These are phyloP conservation scores for Clarias macrocephalus DNA, from an alignment of 2,113 vertebrate genomes.

Conservation along the genomic window DNA sequence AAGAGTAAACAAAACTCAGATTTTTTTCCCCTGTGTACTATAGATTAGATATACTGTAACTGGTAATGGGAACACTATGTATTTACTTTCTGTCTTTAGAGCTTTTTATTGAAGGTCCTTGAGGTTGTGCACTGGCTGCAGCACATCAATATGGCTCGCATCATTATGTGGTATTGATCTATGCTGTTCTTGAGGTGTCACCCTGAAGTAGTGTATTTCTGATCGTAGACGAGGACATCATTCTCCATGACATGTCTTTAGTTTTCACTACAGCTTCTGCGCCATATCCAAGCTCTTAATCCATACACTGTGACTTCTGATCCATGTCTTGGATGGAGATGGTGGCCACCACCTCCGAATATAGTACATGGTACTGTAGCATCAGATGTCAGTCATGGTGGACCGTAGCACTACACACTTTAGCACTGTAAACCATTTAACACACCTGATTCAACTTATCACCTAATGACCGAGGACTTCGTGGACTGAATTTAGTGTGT, in stretches of 20 bases:
- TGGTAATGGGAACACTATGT: background rate
- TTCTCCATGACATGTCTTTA: background rate
- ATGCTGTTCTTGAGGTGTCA: constrained; percentile 14
- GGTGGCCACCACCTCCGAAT: background rate
- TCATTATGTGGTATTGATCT: constrained; percentile 3
- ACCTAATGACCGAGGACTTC: constrained; percentile 4
- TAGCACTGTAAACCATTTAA: background rate
- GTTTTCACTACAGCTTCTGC: background rate
- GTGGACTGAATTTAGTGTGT: constrained; percentile 17
- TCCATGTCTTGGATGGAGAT: background rate
- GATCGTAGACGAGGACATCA: background rate
- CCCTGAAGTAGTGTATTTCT: background rate
- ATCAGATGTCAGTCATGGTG: background rate
- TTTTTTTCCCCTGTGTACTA: background rate
- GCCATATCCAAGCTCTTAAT: constrained; percentile 9
- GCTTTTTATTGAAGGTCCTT: background rate
- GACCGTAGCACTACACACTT: background rate
- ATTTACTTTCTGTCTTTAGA: constrained; percentile 1
- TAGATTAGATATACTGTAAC: background rate
- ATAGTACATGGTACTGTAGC: constrained; percentile 6
- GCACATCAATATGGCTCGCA: constrained; percentile 3
- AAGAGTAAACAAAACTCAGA: background rate
- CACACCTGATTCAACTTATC: constrained; percentile 14
- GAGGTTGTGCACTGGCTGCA: background rate
- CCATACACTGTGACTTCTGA: background rate